Evolutionary conservation across 2,797 vertebrate genomes (phyloP).

Genomic region (Gallirallus australis): DNA sequence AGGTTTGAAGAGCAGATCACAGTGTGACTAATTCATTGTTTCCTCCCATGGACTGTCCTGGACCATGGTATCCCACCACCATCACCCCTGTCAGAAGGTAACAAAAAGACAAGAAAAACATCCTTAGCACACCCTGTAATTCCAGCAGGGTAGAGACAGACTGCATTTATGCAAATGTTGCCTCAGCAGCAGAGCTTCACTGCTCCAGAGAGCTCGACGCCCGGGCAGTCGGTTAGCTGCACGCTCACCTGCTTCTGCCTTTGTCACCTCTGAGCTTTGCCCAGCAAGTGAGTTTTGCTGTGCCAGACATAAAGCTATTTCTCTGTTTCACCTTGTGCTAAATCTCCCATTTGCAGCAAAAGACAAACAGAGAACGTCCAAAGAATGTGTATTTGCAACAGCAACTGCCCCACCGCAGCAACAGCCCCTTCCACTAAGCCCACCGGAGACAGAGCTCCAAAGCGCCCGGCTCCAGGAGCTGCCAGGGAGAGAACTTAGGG

Average conservation of each 20-base stretch:
- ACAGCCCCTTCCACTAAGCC: not conserved
- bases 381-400: not conserved
- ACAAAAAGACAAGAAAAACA: not conserved
- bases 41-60: not conserved
- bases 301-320: not conserved
- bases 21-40: not conserved
- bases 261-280: not conserved
- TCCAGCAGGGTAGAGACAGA: not conserved
- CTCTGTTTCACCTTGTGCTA: not conserved
- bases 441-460: not conserved
- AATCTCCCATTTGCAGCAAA: not conserved
- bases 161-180: not conserved
- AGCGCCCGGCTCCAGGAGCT: not conserved
- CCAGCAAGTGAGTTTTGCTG: not conserved
- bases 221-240: not conserved
- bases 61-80: not conserved
- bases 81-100: not conserved
- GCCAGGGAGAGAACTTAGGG: no score
- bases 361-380: not conserved
- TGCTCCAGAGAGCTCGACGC: not conserved
- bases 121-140: not conserved
- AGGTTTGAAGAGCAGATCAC: not conserved
- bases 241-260: not conserved
- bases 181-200: not conserved
- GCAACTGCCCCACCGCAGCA: not conserved